Conservation (phyloP, 2,113 vertebrate genomes). For the Xiphias gladius region DNA sequence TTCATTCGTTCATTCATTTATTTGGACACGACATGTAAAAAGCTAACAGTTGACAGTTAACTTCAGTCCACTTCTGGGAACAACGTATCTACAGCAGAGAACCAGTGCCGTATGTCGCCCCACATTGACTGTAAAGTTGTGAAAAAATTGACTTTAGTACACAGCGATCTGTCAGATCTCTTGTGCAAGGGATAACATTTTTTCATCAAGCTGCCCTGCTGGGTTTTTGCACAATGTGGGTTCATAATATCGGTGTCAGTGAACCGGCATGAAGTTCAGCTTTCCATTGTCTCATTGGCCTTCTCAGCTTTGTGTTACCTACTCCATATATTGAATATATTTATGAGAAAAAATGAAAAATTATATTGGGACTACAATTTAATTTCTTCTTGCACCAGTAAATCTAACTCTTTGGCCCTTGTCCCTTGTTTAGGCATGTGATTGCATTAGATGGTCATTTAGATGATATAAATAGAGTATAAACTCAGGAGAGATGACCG, state of each 20-base stretch:
- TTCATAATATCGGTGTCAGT: not conserved
- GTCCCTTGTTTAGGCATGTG: not conserved
- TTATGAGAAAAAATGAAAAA: not conserved
- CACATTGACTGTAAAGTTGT: not conserved
- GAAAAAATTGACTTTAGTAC: not conserved
- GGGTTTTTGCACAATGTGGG: not conserved
- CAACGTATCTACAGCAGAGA: not conserved
- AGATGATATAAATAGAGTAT: not conserved
- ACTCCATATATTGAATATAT: not conserved
- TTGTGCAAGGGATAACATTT: not conserved
- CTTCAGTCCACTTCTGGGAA: not conserved
- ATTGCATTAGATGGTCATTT: not conserved
- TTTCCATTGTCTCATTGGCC: not conserved
- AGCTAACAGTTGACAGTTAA: not conserved
- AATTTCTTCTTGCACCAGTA: not conserved
- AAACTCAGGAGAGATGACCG: not conserved
- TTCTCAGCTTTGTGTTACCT: not conserved
- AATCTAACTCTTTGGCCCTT: not conserved
- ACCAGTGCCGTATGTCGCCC: not conserved
- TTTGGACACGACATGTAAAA: not conserved
- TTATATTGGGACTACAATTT: not conserved
- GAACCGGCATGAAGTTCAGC: conserved; percentile 1
- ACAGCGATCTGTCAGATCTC: not conserved
- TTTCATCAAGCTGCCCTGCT: not conserved
- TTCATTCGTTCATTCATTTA: conserved; percentile 51